Conservation (phyloP, 2,113 vertebrate species). For the Elanoides forficatus region DNA sequence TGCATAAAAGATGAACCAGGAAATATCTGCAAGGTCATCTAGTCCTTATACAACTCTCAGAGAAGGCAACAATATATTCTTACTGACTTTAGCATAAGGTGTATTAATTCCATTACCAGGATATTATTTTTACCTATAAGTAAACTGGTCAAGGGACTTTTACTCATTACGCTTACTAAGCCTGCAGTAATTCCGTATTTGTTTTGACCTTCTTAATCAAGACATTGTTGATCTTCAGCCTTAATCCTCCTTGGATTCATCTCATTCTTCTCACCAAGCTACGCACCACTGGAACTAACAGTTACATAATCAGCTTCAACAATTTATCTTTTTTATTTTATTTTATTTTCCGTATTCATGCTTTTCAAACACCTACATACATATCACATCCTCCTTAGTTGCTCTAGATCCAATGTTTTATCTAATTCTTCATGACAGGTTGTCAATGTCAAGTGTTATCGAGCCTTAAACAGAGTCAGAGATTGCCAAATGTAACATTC, state of each 20-base stretch:
- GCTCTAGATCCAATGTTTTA: constrained; percentile 24
- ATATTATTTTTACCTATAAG: background rate
- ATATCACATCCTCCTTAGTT: constrained; percentile 38
- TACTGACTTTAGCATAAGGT: background rate
- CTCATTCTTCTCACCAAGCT: background rate
- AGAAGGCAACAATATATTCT: background rate
- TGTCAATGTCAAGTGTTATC: constrained; percentile 31
- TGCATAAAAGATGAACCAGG: background rate
- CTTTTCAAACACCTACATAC: constrained; percentile 52
- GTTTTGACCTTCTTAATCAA: background rate
- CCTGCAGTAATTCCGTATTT: background rate
- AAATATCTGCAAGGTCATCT: background rate
- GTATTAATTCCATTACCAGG: background rate
- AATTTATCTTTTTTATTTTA: background rate
- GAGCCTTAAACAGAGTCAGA: background rate
- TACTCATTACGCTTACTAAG: background rate
- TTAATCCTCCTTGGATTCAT: background rate
- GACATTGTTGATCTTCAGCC: background rate
- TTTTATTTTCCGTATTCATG: background rate
- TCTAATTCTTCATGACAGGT: constrained; percentile 39
- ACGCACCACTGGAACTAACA: background rate
- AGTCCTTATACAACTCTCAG: background rate
- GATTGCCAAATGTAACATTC: background rate
- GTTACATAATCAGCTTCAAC: constrained; percentile 10
- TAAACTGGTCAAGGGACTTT: background rate